phyloP scores from a whole-genome alignment of 1,140 invertebrate species.

The Alviniconcha marisindica region DNA sequence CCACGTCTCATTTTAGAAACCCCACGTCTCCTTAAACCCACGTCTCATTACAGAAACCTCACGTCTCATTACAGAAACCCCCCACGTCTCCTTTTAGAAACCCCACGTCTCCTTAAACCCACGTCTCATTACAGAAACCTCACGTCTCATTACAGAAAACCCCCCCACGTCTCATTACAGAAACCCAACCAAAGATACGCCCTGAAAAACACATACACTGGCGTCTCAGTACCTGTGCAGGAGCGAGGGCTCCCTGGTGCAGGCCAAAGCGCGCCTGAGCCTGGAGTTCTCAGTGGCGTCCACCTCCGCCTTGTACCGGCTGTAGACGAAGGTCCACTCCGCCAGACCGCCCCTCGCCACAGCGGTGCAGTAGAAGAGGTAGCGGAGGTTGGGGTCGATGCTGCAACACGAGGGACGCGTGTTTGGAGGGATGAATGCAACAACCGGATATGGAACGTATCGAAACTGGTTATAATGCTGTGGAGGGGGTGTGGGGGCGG shows the following conservation, averaged over 20 bases:
- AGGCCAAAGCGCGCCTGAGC: slow-evolving; percentile 85
- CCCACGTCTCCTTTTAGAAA: background rate
- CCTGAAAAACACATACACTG: background rate
- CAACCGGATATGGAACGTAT: too few species aligned
- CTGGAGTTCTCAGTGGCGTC: slow-evolving; percentile 74
- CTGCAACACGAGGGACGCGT: slow-evolving; percentile 77
- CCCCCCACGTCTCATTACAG: background rate
- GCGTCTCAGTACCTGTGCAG: slow-evolving; percentile 56
- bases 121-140: too few species aligned
- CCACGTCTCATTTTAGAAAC: too few species aligned
- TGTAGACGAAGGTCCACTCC: slow-evolving; percentile 88
- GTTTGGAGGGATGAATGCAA: too few species aligned
- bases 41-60: too few species aligned
- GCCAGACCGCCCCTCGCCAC: slow-evolving; percentile 82
- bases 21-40: background rate
- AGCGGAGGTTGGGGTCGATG: slow-evolving; percentile 85
- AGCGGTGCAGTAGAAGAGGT: slow-evolving; percentile 85
- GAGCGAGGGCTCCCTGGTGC: slow-evolving; percentile 75
- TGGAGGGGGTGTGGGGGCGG: too few species aligned
- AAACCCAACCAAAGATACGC: too few species aligned
- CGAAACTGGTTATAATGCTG: too few species aligned
- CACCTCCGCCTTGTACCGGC: slow-evolving; percentile 81
- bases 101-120: background rate
- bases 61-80: background rate
- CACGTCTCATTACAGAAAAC: too few species aligned